Evolutionary conservation across 2,113 vertebrate species (phyloP).

Genomic region (Athene cunicularia): DNA sequence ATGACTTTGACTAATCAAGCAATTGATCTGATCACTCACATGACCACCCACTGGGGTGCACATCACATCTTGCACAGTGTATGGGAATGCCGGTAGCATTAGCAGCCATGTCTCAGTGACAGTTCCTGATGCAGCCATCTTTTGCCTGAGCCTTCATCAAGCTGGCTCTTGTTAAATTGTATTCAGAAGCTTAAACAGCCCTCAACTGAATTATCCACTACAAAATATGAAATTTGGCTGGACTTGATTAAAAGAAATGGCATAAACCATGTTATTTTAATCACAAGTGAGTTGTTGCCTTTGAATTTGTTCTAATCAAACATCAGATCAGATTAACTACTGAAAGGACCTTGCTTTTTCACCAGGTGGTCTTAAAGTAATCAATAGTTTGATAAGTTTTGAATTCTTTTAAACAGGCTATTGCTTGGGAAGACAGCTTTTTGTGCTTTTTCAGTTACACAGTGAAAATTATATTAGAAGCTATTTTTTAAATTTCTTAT

Average conservation of each 20-base stretch:
- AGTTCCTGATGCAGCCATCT: not conserved
- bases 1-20: not conserved
- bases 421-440: slow-evolving; percentile 35
- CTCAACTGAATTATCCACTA: not conserved
- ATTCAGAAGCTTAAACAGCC: not conserved
- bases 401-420: not conserved
- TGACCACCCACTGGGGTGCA: not conserved
- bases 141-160: not conserved
- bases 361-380: not conserved
- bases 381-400: not conserved
- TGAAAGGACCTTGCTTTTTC: not conserved
- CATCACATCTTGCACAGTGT: fast-evolving
- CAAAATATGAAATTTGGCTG: not conserved
- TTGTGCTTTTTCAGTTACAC: slow-evolving; percentile 35
- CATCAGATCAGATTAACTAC: not conserved
- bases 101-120: not conserved
- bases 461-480: not conserved
- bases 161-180: not conserved
- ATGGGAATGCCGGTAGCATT: not conserved
- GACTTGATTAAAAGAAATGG: not conserved
- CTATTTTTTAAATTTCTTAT: slow-evolving; percentile 5
- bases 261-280: not conserved
- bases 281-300: not conserved
- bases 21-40: not conserved
- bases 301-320: slow-evolving; percentile 29